Evolutionary conservation across 2,797 vertebrate species (phyloP).

Genomic region (Limosa lapponica): DNA sequence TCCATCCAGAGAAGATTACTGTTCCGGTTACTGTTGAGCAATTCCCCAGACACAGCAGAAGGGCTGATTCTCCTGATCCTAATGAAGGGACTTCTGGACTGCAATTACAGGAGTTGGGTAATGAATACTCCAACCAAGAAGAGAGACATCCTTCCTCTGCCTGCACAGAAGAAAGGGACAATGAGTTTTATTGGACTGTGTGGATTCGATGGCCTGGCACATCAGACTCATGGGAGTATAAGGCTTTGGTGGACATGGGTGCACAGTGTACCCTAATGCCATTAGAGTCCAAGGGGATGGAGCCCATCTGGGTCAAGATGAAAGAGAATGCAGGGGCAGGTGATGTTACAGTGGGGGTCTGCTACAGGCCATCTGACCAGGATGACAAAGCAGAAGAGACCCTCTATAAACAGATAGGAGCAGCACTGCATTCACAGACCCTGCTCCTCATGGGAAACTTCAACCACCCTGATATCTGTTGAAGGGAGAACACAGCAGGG

Average conservation of each 20-base stretch:
- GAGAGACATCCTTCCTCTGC: neutral
- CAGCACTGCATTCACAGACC: too few relatives aligned
- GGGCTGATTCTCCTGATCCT: neutral
- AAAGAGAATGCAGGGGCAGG: too few relatives aligned
- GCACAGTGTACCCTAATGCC: neutral
- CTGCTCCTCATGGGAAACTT: too few relatives aligned
- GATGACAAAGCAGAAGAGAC: too few relatives aligned
- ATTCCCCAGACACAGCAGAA: neutral
- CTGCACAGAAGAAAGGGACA: neutral
- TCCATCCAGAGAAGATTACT: neutral
- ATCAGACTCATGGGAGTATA: neutral
- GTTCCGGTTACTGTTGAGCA: neutral
- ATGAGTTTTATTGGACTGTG: neutral
- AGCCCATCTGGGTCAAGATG: too few relatives aligned
- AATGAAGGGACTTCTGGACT: neutral
- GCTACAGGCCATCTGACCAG: too few relatives aligned
- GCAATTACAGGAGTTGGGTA: neutral
- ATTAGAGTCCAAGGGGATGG: too few relatives aligned
- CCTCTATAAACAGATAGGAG: too few relatives aligned
- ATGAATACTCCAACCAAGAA: neutral
- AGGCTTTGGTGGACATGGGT: neutral
- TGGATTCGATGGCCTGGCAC: neutral
- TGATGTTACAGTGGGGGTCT: too few relatives aligned
- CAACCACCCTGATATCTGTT: too few relatives aligned
- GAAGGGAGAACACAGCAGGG: too few relatives aligned